Evolutionary conservation across 1,140 invertebrate genomes (phyloP), one percentile per base, ranked within the genome.

Genomic region (Sitophilus oryzae): DNA sequence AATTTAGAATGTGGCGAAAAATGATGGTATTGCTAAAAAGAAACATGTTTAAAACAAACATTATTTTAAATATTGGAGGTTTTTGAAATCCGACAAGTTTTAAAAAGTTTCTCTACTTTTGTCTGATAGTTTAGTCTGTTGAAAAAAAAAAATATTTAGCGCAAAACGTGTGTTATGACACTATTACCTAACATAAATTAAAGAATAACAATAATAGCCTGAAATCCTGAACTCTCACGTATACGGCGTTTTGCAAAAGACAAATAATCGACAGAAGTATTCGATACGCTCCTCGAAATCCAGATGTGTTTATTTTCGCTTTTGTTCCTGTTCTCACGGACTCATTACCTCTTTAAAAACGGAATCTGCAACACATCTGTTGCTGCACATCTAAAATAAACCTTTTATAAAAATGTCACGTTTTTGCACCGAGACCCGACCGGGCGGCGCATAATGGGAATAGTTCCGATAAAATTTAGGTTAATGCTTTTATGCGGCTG

Each of bases 281-380:
- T 57, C 36, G 47, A 56, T 57, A 56, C 37, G 25, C 23, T 50
- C 41, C 36, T 46, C 19, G 51, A 61, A 58, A 49, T 60, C 58
- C 61, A 63, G 58, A 63, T 64, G 59, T 64, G 60, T 58, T 57
- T 64, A 51, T 64, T 59, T 57, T 61, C 37, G 58, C 59, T 61
- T 64, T 64, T 64, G 60, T 64, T 64, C 58, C 60, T 64, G 62
- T 64, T 64, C 62, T 64, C 62, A 64, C 60, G 62, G 58, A 58
- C 60, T 60, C 60, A 54, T 64, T 64, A 64, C 62, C 62, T 64
- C 60, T 61, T 64, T 64, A 54, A 44, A 51, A 52, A 53, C 56
- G 47, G 47, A 64, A 62, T 64, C 57, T 64, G 62, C 62, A 56
- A 58, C 52, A 52, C 62, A 64, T 64, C 60, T 64, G 62, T 58